phyloP scores from a whole-genome alignment of 2,113 vertebrate genomes.

The Festucalex cinctus region DNA sequence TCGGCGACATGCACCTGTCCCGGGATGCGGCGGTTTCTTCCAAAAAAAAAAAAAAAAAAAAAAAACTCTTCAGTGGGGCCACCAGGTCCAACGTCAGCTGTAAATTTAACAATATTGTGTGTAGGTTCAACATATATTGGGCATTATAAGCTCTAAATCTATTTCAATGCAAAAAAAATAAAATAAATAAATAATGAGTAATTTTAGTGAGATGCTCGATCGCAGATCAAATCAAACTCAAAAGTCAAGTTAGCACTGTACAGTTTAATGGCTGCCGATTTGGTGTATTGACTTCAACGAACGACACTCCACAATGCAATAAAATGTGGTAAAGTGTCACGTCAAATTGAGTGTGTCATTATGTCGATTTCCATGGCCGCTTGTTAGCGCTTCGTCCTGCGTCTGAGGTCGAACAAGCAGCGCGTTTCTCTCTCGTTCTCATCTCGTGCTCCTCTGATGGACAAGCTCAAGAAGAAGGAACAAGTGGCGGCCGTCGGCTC shows the following conservation, averaged over 20 bases:
- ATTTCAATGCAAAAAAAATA: too few relatives aligned
- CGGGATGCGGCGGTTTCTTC: background rate
- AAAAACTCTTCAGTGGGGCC: too few relatives aligned
- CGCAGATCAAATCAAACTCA: too few relatives aligned
- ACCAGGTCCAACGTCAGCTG: too few relatives aligned
- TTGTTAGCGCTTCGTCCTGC: constrained; percentile 31
- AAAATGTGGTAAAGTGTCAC: constrained; percentile 31
- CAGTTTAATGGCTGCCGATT: background rate
- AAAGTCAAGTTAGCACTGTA: too few relatives aligned
- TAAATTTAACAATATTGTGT: too few relatives aligned
- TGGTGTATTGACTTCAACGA: background rate
- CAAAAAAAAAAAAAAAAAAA: background rate
- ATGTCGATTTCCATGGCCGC: constrained; percentile 55
- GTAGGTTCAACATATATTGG: too few relatives aligned
- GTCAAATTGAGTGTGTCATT: constrained; percentile 37
- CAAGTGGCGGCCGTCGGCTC: constrained; percentile 40
- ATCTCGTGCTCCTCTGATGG: constrained; percentile 19
- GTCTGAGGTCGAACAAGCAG: constrained; percentile 4
- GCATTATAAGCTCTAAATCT: too few relatives aligned
- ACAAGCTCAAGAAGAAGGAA: constrained; percentile 27
- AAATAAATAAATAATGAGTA: too few relatives aligned
- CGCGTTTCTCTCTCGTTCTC: constrained; percentile 20
- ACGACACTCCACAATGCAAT: background rate
- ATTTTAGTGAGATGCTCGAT: too few relatives aligned
- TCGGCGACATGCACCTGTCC: constrained; percentile 32